Percentiles rank a stretch among this genome's conserved stretches.
Conservation (phyloP, 2,888 invertebrate genomes). For the Oscheius sp. region DNA sequence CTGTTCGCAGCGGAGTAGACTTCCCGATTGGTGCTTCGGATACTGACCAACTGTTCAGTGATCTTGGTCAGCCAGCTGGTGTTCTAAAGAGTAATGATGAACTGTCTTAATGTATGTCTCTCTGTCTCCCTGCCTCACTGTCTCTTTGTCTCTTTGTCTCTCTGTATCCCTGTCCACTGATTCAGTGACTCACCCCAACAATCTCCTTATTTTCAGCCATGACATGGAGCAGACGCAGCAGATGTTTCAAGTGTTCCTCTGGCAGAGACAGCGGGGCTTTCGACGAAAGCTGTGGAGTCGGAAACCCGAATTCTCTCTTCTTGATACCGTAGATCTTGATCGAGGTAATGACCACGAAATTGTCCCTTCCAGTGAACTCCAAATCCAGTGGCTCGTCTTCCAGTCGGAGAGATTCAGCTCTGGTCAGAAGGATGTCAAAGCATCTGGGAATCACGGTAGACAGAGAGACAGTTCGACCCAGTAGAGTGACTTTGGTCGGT, state of each 20-base stretch:
- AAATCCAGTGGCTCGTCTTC: background rate
- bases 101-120: too few species aligned
- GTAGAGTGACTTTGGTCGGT: conserved; percentile 15
- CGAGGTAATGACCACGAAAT: conserved; percentile 2
- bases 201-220: conserved; percentile 10
- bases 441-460: conserved; percentile 15
- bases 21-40: conserved; percentile 28
- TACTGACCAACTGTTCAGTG: conserved; percentile 9
- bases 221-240: conserved; percentile 14
- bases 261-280: conserved; percentile 31
- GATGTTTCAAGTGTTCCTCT: conserved; percentile 15
- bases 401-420: conserved; percentile 28
- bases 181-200: conserved; percentile 4
- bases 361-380: conserved; percentile 7
- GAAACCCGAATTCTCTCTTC: conserved; percentile 32
- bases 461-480: conserved; percentile 18
- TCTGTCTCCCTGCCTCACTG: too few species aligned
- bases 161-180: background rate
- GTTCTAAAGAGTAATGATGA: background rate
- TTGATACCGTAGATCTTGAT: conserved; percentile 33
- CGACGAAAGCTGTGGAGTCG: conserved; percentile 11
- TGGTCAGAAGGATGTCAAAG: conserved; percentile 44
- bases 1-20: conserved; percentile 16
- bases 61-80: conserved; percentile 13
- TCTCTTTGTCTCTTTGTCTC: background rate